phyloP scores from a whole-genome alignment of 2,888 invertebrate species.

The Temnothorax unifasciatus region DNA sequence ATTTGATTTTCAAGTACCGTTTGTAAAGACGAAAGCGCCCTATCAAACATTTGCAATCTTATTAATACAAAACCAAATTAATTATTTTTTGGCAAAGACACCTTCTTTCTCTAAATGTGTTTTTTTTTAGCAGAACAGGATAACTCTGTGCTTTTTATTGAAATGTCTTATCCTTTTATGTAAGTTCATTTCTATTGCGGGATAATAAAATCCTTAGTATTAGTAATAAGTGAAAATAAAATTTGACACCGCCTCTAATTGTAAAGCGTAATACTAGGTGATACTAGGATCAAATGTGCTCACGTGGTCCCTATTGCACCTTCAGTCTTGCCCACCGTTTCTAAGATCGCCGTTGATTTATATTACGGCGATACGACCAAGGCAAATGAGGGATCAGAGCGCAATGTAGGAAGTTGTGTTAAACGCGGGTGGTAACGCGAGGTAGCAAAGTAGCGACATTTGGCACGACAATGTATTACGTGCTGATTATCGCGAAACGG shows the following conservation, averaged over 20 bases:
- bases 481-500: conserved; percentile 45
- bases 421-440: conserved; percentile 56
- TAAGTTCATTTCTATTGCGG: not conserved
- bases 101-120: not conserved
- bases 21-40: not conserved
- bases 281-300: not conserved
- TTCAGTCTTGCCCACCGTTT: not conserved
- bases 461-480: conserved; percentile 55
- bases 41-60: not conserved
- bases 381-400: conserved; percentile 53
- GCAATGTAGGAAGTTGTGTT: conserved; percentile 49
- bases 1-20: not conserved
- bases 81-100: not conserved
- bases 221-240: conserved; percentile 33
- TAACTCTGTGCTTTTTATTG: not conserved
- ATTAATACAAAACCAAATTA: not conserved
- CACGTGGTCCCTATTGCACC: not conserved
- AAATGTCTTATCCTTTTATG: not conserved
- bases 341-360: conserved; percentile 51
- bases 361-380: conserved; percentile 47
- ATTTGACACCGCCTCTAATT: not conserved
- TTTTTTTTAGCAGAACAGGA: not conserved
- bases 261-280: not conserved
- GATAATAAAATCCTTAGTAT: conserved; percentile 14
- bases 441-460: conserved; percentile 47